A percentile compares a stretch with the other conserved stretches of the same genome.
phyloP scores from a whole-genome alignment of 1,140 invertebrate species.

The Hyles euphorbiae region DNA sequence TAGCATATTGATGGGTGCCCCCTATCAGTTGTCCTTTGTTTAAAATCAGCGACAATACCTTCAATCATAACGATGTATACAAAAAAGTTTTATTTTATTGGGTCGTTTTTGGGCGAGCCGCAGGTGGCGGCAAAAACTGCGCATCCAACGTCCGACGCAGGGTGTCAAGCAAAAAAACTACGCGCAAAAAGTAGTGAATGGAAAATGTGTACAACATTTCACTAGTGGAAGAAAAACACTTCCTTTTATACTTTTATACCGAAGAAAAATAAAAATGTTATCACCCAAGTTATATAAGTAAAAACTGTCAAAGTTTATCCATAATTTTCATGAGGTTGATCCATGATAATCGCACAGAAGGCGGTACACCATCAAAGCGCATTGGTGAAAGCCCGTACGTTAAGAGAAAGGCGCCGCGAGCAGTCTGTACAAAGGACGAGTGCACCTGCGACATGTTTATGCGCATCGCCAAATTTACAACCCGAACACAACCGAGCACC shows the following conservation, averaged over 20 bases:
- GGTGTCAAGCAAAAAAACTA: conserved; percentile 8
- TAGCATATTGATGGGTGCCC: conserved; percentile 68
- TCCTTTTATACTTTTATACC: too few species aligned
- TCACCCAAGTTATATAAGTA: too few species aligned
- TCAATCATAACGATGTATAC: conserved; percentile 65
- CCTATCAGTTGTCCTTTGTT: conserved; percentile 68
- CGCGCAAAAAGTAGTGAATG: conserved; percentile 11
- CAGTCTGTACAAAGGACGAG: conserved; percentile 34
- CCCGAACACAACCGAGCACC: conserved; percentile 24
- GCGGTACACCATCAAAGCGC: too few species aligned
- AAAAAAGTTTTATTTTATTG: conserved; percentile 61
- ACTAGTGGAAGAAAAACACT: too few species aligned
- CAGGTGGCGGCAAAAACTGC: conserved; percentile 55
- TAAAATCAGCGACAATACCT: conserved; percentile 70
- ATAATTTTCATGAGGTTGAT: too few species aligned
- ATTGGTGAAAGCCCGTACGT: not conserved
- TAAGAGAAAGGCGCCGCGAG: conserved; percentile 3
- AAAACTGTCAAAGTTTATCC: too few species aligned
- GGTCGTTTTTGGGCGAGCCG: conserved; percentile 44
- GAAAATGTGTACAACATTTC: too few species aligned
- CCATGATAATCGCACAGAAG: too few species aligned
- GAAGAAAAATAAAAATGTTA: too few species aligned
- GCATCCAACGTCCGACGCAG: conserved; percentile 9
- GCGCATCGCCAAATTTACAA: conserved; percentile 60
- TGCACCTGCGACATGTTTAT: conserved; percentile 66